A percentile compares a stretch with the other conserved stretches of the same genome.
These are phyloP conservation scores for Cephonodes hylas DNA, from an alignment of 2,888 invertebrate species.

Conservation along the genomic window DNA sequence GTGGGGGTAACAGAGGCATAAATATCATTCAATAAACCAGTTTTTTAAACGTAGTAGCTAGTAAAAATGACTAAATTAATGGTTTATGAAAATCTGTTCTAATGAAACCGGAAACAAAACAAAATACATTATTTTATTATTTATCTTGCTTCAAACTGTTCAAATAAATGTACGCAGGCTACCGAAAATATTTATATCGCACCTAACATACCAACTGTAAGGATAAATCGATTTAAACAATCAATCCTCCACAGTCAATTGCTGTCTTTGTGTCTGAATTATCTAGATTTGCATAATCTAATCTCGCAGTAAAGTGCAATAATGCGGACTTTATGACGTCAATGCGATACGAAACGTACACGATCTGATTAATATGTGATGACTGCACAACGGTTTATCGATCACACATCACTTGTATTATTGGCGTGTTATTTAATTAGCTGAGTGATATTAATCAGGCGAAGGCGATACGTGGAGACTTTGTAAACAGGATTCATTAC, in stretches of 20 bases:
- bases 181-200: neutral
- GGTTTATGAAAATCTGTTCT: too few species aligned
- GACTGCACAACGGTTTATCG: neutral
- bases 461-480: neutral
- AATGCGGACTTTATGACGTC: neutral
- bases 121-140: too few species aligned
- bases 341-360: neutral
- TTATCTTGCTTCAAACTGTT: too few species aligned
- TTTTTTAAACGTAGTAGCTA: too few species aligned
- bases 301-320: neutral
- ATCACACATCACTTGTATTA: neutral
- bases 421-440: neutral
- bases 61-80: too few species aligned
- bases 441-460: neutral
- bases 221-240: too few species aligned
- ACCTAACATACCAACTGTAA: too few species aligned
- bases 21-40: too few species aligned
- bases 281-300: neutral
- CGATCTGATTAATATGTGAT: neutral
- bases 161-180: neutral
- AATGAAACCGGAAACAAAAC: too few species aligned
- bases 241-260: neutral
- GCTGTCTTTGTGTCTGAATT: neutral
- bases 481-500: neutral
- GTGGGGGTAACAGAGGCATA: too few species aligned